A percentile compares a stretch with the other conserved stretches of the same genome.
Evolutionary conservation across 2,888 invertebrate genomes (phyloP).

Genomic region (Tortrix viridana): DNA sequence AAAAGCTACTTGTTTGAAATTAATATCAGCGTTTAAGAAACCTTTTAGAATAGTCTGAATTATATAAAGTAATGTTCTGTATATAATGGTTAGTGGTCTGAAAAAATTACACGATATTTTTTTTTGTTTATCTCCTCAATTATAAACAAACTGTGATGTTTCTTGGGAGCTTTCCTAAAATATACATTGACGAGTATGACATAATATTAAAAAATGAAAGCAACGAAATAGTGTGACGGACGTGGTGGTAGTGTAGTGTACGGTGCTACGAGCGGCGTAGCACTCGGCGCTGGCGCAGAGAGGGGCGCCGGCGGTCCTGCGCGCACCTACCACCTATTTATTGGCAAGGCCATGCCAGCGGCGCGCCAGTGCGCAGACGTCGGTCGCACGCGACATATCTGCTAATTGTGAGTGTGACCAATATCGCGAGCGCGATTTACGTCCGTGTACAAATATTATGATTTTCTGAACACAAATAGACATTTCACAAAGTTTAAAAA

Average conservation of each 20-base stretch:
- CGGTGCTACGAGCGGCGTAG: constrained; percentile 61
- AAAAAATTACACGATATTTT: too few relatives aligned
- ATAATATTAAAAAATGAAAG: constrained; percentile 27
- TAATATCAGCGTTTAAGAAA: too few relatives aligned
- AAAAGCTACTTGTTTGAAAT: not conserved
- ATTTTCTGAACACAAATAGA: constrained; percentile 54
- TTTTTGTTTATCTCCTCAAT: too few relatives aligned
- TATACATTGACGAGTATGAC: not conserved
- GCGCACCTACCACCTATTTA: constrained; percentile 76
- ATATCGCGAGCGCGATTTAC: constrained; percentile 65
- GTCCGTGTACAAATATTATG: constrained; percentile 71
- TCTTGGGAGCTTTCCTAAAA: too few relatives aligned
- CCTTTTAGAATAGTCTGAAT: not conserved
- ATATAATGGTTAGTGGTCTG: too few relatives aligned
- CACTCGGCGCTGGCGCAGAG: constrained; percentile 56
- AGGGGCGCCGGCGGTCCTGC: constrained; percentile 67
- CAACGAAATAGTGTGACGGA: constrained; percentile 2
- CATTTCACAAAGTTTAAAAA: constrained; percentile 55
- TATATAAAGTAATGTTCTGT: too few relatives aligned
- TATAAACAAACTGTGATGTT: too few relatives aligned
- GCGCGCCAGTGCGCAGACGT: constrained; percentile 79
- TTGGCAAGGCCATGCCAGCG: constrained; percentile 82
- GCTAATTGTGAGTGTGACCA: constrained; percentile 43
- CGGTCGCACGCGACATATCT: constrained; percentile 74
- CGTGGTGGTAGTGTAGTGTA: constrained; percentile 21